Evolutionary conservation across 2,797 vertebrate species (phyloP).

Genomic region (Urophycis tenuis): DNA sequence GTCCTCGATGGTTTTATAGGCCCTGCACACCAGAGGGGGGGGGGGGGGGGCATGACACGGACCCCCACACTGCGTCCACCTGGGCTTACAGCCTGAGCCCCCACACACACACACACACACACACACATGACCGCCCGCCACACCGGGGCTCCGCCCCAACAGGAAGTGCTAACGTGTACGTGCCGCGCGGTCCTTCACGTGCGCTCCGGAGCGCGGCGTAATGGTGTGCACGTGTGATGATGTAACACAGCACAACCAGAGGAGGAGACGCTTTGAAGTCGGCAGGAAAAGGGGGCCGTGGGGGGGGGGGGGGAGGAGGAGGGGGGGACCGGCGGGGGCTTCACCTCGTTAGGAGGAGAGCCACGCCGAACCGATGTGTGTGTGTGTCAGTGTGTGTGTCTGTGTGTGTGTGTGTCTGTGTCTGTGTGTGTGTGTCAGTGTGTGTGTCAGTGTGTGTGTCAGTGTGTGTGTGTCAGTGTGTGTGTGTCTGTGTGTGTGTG

Average conservation of each 20-base stretch:
- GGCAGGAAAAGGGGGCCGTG: background rate
- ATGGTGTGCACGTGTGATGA: background rate
- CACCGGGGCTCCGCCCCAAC: background rate
- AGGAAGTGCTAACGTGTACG: background rate
- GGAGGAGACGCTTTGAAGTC: background rate
- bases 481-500: too few species aligned
- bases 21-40: too few species aligned
- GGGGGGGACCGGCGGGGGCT: background rate
- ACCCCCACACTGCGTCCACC: background rate
- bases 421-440: too few species aligned
- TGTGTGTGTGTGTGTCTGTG: too few species aligned
- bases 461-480: too few species aligned
- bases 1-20: constrained; percentile 95
- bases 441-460: too few species aligned
- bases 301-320: too few species aligned
- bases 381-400: too few species aligned
- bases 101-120: too few species aligned
- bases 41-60: too few species aligned
- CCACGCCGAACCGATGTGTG: background rate
- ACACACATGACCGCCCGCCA: too few species aligned
- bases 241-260: background rate
- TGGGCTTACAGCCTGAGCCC: background rate
- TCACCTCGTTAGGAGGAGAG: background rate
- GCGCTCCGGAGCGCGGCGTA: background rate
- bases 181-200: background rate